Percentiles rank a stretch among this genome's conserved stretches.
Evolutionary conservation across 2,113 vertebrate genomes (phyloP).

Genomic region (Glaucidium brasilianum): DNA sequence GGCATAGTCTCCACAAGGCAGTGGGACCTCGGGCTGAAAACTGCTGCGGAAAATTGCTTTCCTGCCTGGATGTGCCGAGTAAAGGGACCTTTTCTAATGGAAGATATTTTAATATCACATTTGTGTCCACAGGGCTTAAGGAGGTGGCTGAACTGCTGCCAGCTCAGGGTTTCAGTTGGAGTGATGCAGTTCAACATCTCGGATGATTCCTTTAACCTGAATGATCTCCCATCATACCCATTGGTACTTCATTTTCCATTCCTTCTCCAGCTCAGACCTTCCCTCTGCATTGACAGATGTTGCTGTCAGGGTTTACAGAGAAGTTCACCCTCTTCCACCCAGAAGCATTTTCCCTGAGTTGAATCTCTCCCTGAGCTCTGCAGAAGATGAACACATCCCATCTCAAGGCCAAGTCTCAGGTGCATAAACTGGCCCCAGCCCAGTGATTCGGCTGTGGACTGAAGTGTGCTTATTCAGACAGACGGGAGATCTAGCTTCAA

Average conservation of each 20-base stretch:
- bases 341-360: neutral
- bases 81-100: neutral
- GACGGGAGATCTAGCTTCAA: neutral
- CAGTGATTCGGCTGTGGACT: fast-evolving
- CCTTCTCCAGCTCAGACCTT: neutral
- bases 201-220: too few species aligned
- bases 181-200: neutral
- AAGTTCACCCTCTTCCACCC: neutral
- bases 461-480: neutral
- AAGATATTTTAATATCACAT: neutral
- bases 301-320: neutral
- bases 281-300: too few species aligned
- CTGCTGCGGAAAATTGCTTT: neutral
- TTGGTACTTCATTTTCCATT: neutral
- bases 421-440: neutral
- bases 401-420: neutral
- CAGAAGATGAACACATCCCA: fast-evolving
- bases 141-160: neutral
- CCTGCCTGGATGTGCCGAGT: neutral
- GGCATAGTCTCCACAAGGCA: neutral
- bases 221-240: neutral
- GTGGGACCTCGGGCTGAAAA: neutral
- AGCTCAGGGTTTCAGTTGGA: neutral
- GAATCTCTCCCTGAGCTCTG: neutral
- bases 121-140: neutral